phyloP scores from a whole-genome alignment of 2,888 invertebrate genomes.

The Nezara viridula region DNA sequence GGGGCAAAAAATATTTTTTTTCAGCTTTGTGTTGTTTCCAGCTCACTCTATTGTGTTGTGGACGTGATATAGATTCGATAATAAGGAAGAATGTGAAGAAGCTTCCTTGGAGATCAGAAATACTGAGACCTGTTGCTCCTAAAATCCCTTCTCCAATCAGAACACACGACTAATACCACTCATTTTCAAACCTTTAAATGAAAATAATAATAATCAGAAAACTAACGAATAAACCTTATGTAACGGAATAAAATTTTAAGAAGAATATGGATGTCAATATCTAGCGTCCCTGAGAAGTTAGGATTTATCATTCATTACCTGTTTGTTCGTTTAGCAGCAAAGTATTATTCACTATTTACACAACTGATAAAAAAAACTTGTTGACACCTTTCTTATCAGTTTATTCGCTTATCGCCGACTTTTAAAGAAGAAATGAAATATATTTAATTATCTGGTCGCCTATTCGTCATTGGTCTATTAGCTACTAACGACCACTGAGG shows the following conservation, averaged over 20 bases:
- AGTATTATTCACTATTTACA: conserved; percentile 20
- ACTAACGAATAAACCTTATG: not conserved
- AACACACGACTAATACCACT: too few relatives aligned
- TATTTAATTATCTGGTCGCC: not conserved
- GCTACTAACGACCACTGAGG: not conserved
- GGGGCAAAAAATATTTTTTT: too few relatives aligned
- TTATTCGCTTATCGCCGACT: not conserved
- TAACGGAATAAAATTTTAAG: not conserved
- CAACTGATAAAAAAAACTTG: not conserved
- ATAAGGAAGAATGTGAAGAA: too few relatives aligned
- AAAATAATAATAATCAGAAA: too few relatives aligned
- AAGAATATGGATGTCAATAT: not conserved
- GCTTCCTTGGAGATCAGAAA: too few relatives aligned
- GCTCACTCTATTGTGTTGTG: too few relatives aligned
- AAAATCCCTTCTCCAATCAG: too few relatives aligned
- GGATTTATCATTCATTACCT: not conserved
- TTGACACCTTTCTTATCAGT: not conserved
- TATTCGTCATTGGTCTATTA: not conserved
- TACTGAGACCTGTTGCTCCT: too few relatives aligned
- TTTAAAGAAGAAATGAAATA: not conserved
- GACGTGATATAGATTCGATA: too few relatives aligned
- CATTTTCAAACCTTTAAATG: too few relatives aligned
- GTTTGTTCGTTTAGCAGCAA: not conserved
- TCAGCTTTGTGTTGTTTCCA: too few relatives aligned
- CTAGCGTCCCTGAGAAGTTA: not conserved